Base-by-base conservation (phyloP, 64 coral and sea anemone species). In the Actinia tenebrosa region DNA sequence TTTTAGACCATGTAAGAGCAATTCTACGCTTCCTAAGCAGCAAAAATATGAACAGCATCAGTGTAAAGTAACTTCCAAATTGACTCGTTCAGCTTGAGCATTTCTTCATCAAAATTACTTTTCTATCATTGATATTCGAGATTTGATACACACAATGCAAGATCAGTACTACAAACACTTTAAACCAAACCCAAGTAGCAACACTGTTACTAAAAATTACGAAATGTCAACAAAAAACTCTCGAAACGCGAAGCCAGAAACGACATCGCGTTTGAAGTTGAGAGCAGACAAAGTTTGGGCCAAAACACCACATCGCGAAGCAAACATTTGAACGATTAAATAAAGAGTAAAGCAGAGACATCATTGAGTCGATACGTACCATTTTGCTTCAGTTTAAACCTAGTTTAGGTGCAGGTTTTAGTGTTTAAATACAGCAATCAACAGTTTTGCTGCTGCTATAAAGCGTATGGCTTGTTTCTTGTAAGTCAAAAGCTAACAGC, bases 141-240 rank as follows among this genome's bases (percentile, higher is more conserved):
- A 30, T 75, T 42, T 30, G 69, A 75, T 75, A 75, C 8, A 75
- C 10, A 15, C 6, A 75, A 75, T 75, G 69, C 69, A 75, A 42
- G 69, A 75, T 75, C 10, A 75, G 11, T 75, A 75, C 69, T 75
- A 75, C 56, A 63, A 43, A 85, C 26, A 55, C 15, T 85, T 22
- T 81, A 45, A 83, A 79, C 44, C 59, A 81, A 71, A 53, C 75
- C 62, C 63, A 53, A 87, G 19, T 66, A 92, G 45, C 78, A 44
- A 87, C 56, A 71, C 30, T 44, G 30, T 78, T 82, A 87, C 60
- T 25, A 82, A 16, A 22, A 22, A 16, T 25, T 53, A 71, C 5
- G 44, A 87, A 83, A 92, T 92, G 90, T 92, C 90, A 87, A 87
- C 78, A 87, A 71, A 87, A 55, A 22, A 27, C 44, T 23, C 46